These are phyloP conservation scores for Oligia strigilis DNA, from an alignment of 2,888 invertebrate species.

Conservation along the genomic window DNA sequence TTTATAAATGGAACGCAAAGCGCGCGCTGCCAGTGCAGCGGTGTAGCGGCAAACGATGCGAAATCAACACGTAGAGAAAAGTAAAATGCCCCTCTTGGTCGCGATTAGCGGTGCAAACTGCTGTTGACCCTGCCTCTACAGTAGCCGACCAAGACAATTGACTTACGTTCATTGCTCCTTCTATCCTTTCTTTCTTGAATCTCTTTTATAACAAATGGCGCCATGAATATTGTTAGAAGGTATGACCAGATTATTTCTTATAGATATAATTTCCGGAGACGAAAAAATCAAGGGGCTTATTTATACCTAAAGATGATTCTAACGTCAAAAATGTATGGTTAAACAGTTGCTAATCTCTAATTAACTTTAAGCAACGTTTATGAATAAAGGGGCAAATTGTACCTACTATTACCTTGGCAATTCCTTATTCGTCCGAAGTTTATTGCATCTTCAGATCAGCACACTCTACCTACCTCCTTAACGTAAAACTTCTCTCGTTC, in stretches of 20 bases:
- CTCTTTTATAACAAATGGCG: neutral
- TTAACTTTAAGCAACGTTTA: too few species aligned
- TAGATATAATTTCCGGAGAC: neutral
- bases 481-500: neutral
- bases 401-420: neutral
- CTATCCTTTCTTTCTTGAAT: neutral
- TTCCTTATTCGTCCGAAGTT: neutral
- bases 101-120: constrained; percentile 27
- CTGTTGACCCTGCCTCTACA: constrained; percentile 45
- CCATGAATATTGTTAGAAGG: neutral
- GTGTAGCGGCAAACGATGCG: constrained; percentile 44
- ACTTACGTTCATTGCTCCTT: constrained; percentile 15
- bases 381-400: neutral
- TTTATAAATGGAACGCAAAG: constrained; percentile 38
- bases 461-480: neutral
- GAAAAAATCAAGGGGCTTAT: neutral
- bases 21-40: constrained; percentile 44
- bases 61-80: constrained; percentile 61
- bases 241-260: neutral
- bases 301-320: too few species aligned
- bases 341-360: too few species aligned
- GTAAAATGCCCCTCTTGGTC: constrained; percentile 60
- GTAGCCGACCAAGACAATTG: constrained; percentile 13
- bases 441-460: neutral
- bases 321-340: too few species aligned